Base-by-base conservation (phyloP, 2,888 invertebrate species). In the Slavum lentiscoides region DNA sequence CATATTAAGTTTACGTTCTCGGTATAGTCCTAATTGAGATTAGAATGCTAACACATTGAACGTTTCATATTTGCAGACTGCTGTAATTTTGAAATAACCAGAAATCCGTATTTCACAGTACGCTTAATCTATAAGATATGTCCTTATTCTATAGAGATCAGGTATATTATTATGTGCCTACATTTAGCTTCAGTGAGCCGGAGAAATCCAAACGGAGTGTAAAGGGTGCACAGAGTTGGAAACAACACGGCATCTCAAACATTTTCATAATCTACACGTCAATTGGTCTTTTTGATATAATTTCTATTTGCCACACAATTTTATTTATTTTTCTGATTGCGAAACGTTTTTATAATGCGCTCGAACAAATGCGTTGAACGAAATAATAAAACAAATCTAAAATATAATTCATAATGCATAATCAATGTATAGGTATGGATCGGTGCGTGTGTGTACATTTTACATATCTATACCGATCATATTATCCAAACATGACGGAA, bases 71-170 rank as follows among this genome's bases (percentile, higher is more conserved):
- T 43, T 43, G 43, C 43, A 9, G 43, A 17, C 15, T 49, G 6
- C 49, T 23, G 49, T 67, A 43, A 49, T 67, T 23, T 53, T 53
- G 68, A 53, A 21, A 30, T 69, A 4, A 19, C 53, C 23, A 23
- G 30, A 11, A 69, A 53, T 23, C 9, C 30, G 68, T 69, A 69
- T 73, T 73, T 61, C 43, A 73, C 61, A 73, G 61, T 73, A 61
- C 43, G 61, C 61, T 61, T 59, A 73, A 61, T 43, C 70, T 21
- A 37, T 8, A 70, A 37, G n/a, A 19, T 58, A 1, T n/a, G 17
- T 15, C 21, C 2, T n/a, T 8, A 13, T 21, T n/a, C n/a, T 37
- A 2, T 30, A 39, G 7, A 13, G 70, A 3, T 39, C 21, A 59
- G 17, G 21, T 21, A 59, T 72, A 43, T 43, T 43, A 7, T 72